Base-by-base conservation (phyloP, 2,797 vertebrate genomes). In the Thripadectes ignobilis region DNA sequence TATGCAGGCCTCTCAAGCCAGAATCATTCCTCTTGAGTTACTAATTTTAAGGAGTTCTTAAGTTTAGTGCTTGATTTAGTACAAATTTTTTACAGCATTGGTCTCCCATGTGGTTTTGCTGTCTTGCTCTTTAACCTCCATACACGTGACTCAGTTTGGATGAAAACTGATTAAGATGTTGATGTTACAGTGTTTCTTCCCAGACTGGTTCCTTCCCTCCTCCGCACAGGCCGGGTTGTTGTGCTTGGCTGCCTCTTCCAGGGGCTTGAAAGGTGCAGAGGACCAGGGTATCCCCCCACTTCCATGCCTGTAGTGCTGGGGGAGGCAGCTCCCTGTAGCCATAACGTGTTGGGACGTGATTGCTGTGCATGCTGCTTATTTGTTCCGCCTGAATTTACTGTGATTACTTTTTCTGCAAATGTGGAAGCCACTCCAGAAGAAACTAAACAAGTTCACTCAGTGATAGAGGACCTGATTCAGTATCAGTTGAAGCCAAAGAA, bases 181-280 rank as follows among this genome's bases (percentile, higher is more conserved):
- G 52, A 18, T 0, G 1, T 88, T 89, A 34, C 23, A 14, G 30
- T 45, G 59, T 71, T 91, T 76, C 9, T 2, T 89, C 77, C 52
- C 75, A n/a, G 76, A 41, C 52, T 29, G 16, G 85, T 89, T 95
- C 95, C 92, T 89, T 91, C 59, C 68, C 67, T 89, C 34, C 34
- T n/a, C 61, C 0, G 0, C 7, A 6, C 23, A 21, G 9, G 17
- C 5, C 0, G 36, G 2, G 32, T 17, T 95, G 63, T 95, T 96
- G 92, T 89, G 24, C 43, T 95, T 96, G 90, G 93, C 92, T 7
- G 13, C 68, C 66, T 85, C 62, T 48, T 22, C 9, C 10, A 16
- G 4, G 14, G 15, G 30, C 21, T 73, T 2, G 7, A 49, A 65
- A 38, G 27, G 27, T 15, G 7, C 5, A 7, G 39, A 65, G 38